Base-by-base conservation (phyloP, 2,797 vertebrate species). In the Pogonophryne albipinna region DNA sequence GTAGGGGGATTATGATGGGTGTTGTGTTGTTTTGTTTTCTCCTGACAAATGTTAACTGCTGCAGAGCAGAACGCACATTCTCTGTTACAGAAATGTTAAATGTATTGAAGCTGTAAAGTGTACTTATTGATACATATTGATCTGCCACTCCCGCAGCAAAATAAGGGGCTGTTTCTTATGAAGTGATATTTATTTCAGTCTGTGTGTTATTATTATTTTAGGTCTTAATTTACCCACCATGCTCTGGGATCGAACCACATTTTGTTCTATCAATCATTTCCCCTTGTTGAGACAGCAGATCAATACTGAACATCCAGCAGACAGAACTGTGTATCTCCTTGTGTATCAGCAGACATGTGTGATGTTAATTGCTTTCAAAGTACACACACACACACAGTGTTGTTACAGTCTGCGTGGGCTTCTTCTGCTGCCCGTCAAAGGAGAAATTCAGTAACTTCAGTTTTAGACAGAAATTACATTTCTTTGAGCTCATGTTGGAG, bases 141-240 rank as follows among this genome's bases (percentile, higher is more conserved):
- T 31, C 51, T 0, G 34, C 49, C 19, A 10, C 19, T 23, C 15
- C 31, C 2, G 15, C 63, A 52, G 10, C 7, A 38, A 38, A 20
- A 42, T 44, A 51, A n/a, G n/a, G 17, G 17, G 15, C 16, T 16
- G n/a, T 8, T 5, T 34, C n/a, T 41, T 17, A 9, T 4, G 13
- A 13, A 23, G 17, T 34, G 46, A 31, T 20, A 5, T 44, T 45
- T 65, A n/a, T n/a, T 1, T 57, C 34, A 10, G 6, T 38, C 16
- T 10, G 38, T 23, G 66, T 4, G 53, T 51, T 38, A 45, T 51
- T 38, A 45, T 51, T 64, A 52, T 50, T 17, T 65, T 11, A 50
- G 14, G 17, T 62, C 65, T 78, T 76, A 46, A 78, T 82, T 72
- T 77, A 74, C 82, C 74, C 72, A 56, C 11, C 13, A 41, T 42